Percentiles rank a stretch among this genome's conserved stretches.
These are phyloP conservation scores for Crioceris asparagi DNA, from an alignment of 2,888 invertebrate genomes.

Conservation along the genomic window DNA sequence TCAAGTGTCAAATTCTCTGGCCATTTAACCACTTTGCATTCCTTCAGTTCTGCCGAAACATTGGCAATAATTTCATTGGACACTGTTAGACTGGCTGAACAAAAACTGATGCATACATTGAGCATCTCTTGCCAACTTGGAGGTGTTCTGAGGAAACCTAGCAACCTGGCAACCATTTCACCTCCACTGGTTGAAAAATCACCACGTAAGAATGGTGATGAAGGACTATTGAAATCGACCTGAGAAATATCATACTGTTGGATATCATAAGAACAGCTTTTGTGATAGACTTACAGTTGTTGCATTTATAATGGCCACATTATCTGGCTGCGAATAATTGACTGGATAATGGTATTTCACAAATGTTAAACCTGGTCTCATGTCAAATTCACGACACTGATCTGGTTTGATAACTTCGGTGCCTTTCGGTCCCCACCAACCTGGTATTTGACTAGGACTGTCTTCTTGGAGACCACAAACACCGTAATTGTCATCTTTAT, in stretches of 20 bases:
- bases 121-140: slow-evolving; percentile 64
- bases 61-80: slow-evolving; percentile 40
- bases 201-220: slow-evolving; percentile 53
- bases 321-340: slow-evolving; percentile 78
- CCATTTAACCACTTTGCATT: slow-evolving; percentile 53
- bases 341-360: slow-evolving; percentile 80
- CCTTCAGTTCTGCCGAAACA: slow-evolving; percentile 56
- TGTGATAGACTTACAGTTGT: slow-evolving; percentile 47
- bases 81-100: slow-evolving; percentile 56
- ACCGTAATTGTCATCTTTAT: slow-evolving; percentile 71
- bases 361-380: slow-evolving; percentile 80
- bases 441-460: slow-evolving; percentile 68
- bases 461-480: slow-evolving; percentile 71
- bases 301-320: slow-evolving; percentile 72
- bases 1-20: slow-evolving; percentile 31
- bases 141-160: slow-evolving; percentile 76
- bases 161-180: slow-evolving; percentile 62
- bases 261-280: too few relatives aligned
- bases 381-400: slow-evolving; percentile 68
- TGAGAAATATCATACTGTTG: too few relatives aligned
- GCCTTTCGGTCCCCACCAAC: slow-evolving; percentile 86
- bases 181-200: slow-evolving; percentile 55
- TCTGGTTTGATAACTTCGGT: slow-evolving; percentile 49
- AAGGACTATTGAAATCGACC: slow-evolving; percentile 63
- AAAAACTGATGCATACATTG: slow-evolving; percentile 69